Base-by-base conservation (phyloP, 2,797 vertebrate genomes). In the Etheostoma nigrum region DNA sequence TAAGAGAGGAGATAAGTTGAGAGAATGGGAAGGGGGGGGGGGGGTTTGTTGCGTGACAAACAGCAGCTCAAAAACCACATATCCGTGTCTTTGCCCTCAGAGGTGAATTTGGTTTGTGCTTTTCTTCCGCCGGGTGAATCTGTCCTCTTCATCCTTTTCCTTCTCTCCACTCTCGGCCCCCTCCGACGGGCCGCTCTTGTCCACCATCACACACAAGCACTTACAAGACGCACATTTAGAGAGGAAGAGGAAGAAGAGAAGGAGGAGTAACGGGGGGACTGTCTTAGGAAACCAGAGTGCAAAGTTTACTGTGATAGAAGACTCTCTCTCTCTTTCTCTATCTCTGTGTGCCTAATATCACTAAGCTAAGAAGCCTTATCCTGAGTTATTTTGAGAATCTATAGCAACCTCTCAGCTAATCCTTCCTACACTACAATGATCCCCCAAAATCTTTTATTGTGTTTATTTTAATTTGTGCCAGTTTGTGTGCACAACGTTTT, bases 21-120 rank as follows among this genome's bases (percentile, higher is more conserved):
- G 23, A 36, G 14, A 53, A 73, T 6, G 36, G 47, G 0, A 48
- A 14, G 36, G 47, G 0, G 57, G 18, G 19, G 12, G 10, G 44
- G 14, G 23, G 23, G 11, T 47, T 5, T 25, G 51, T 86, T 81
- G 85, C 75, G 62, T 90, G 89, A 89, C 84, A 82, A 74, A 70
- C 65, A 49, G 73, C 48, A 33, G 66, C 74, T 74, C 74, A 55
- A 55, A 72, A 78, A 36, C 57, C 71, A 69, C 71, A 82, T n/a
- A 25, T 65, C 25, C 1, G 13, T 74, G 73, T 74, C 76, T 89
- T 74, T 79, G 68, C 74, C 81, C 86, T 83, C 1, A 54, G 78
- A 92, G 82, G 77, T 85, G 81, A 76, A 83, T 78, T 23, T 30
- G 65, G 75, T 79, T 76, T 85, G 53, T 82, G 71, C 64, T 85